Base-by-base conservation (phyloP, 2,888 invertebrate genomes). In the Papilio gigon region DNA sequence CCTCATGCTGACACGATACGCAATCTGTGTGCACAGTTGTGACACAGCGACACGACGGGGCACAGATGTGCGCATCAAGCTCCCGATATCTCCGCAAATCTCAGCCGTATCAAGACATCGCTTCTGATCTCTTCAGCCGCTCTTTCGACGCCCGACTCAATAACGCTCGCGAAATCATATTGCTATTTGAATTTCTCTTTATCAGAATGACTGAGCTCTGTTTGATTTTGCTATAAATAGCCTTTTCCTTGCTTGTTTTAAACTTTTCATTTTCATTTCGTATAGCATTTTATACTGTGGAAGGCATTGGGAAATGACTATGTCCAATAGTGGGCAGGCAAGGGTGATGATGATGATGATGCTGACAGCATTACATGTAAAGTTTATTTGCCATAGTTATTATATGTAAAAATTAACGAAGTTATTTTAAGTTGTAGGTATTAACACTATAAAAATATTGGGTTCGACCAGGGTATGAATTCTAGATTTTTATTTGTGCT, bases 91-190 rank as follows among this genome's bases (percentile, higher is more conserved):
- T 25, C 40, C 33, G 33, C 65, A 40, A 50, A 58, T 60, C 60
- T 40, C 53, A 53, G 27, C 27, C 67, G 30, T 67, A 67, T 67
- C 67, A 61, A 61, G 61, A 61, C 60, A 60, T 61, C 67, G 60
- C 37, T 35, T 40, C 64, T 25, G 53, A 53, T 22, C 33, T 30
- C 25, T 14, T n/a, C 44, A 58, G 27, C 14, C 65, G 58, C 33
- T 44, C 58, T 59, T 65, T 56, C 25, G 59, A 4, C 56, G 27
- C 33, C 33, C 20, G 58, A 66, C 25, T 59, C 66, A 66, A 66
- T 66, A 66, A 66, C 37, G 27, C n/a, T 4, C 17, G 25, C 2
- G 17, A 37, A 37, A 65, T 65, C 56, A 44, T 60, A 60, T 50
- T 59, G 33, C 14, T 33, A n/a, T 37, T 5, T 33, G 17, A 17